Evolutionary conservation across 2,888 invertebrate species (phyloP).

Genomic region (Dicyrtomina minuta): DNA sequence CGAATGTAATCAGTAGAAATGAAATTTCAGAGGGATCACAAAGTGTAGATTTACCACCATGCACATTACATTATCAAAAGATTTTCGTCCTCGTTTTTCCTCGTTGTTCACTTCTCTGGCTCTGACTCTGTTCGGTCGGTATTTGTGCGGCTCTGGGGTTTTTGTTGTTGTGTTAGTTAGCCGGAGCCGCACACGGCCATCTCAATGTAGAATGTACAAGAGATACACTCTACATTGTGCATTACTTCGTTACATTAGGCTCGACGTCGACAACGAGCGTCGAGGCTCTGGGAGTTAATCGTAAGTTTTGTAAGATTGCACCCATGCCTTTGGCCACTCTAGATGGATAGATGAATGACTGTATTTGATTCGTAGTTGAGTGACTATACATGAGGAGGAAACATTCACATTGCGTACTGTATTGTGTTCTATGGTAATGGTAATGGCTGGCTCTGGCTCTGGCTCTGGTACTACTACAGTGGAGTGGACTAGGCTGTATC

Average conservation of each 20-base stretch:
- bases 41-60: constrained; percentile 38
- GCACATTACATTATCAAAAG: constrained; percentile 42
- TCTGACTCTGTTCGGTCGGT: not conserved
- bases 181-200: not conserved
- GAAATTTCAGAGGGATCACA: constrained; percentile 47
- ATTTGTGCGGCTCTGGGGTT: too few relatives aligned
- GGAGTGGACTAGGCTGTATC: too few relatives aligned
- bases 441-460: not conserved
- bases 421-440: constrained; percentile 13
- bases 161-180: too few relatives aligned
- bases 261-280: too few relatives aligned
- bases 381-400: constrained; percentile 19
- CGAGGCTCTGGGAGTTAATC: not conserved
- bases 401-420: constrained; percentile 40
- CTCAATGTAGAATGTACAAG: not conserved
- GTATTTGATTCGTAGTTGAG: constrained; percentile 17
- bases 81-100: not conserved
- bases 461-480: too few relatives aligned
- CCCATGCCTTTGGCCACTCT: constrained; percentile 45
- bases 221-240: not conserved
- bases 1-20: constrained; percentile 52
- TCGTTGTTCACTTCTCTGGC: not conserved
- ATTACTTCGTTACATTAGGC: too few relatives aligned
- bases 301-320: constrained; percentile 16
- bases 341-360: constrained; percentile 45